Evolutionary conservation across 2,797 vertebrate genomes (phyloP).

Genomic region (Sebastes diaconus): DNA sequence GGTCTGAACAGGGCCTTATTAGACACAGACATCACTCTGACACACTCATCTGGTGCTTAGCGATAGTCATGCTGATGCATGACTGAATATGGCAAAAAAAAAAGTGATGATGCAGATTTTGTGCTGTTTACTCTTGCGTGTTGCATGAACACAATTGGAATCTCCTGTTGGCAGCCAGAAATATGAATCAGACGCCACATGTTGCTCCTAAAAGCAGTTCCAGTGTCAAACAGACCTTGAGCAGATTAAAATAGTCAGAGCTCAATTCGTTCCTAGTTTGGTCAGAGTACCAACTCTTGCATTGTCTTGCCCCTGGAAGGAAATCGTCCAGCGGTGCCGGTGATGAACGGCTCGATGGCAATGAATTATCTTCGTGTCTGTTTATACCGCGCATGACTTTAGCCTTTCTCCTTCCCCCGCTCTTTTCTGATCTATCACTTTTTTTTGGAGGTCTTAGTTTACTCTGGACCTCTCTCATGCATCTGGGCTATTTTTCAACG

Average conservation of each 20-base stretch:
- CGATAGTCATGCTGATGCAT: background rate
- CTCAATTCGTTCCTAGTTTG: conserved; percentile 60
- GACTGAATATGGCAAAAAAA: conserved; percentile 23
- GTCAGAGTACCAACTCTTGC: conserved; percentile 50
- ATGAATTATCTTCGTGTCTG: conserved; percentile 48
- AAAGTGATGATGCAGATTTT: conserved; percentile 33
- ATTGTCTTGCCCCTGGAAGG: conserved; percentile 66
- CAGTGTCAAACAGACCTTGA: conserved; percentile 19
- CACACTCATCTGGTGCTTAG: conserved; percentile 5
- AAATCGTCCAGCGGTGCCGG: conserved; percentile 32
- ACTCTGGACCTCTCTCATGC: conserved; percentile 33
- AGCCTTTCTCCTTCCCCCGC: conserved; percentile 1
- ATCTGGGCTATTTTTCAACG: conserved; percentile 43
- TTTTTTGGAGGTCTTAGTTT: conserved; percentile 46
- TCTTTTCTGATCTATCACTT: conserved; percentile 60
- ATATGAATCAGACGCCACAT: conserved; percentile 24
- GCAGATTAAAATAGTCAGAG: conserved; percentile 40
- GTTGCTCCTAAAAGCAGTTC: conserved; percentile 20
- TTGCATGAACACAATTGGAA: conserved; percentile 26
- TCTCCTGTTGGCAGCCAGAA: conserved; percentile 18
- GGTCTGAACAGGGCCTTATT: background rate
- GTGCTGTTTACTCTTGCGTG: conserved; percentile 40
- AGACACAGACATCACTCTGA: background rate
- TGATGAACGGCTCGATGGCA: conserved; percentile 43
- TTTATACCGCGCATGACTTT: conserved; percentile 47